phyloP scores from a whole-genome alignment of 2,888 invertebrate species.

The Punctoribates punctum region DNA sequence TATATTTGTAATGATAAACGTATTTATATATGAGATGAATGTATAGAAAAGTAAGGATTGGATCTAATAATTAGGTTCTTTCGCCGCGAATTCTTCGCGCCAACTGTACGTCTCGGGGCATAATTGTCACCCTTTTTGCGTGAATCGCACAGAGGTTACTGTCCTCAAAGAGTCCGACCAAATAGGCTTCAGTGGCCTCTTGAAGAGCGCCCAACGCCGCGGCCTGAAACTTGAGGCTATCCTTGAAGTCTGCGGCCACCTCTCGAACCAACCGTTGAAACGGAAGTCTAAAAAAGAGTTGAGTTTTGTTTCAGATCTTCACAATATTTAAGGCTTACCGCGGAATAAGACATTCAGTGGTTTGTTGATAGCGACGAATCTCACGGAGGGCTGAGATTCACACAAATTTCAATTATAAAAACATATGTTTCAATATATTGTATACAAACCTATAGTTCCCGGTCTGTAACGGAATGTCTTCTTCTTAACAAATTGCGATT shows the following conservation, averaged over 20 bases:
- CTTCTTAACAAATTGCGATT: neutral
- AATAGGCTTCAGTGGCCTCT: constrained; percentile 59
- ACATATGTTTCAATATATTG: too few relatives aligned
- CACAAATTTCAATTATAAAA: too few relatives aligned
- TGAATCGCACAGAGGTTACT: constrained; percentile 60
- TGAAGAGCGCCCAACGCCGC: constrained; percentile 71
- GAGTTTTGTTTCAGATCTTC: neutral
- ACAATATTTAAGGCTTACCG: constrained; percentile 57
- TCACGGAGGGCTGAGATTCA: constrained; percentile 71
- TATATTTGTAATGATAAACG: too few relatives aligned
- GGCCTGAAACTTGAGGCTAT: constrained; percentile 90
- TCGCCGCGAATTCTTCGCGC: constrained; percentile 60
- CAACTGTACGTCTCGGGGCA: constrained; percentile 63
- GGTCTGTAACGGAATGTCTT: constrained; percentile 33
- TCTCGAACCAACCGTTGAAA: constrained; percentile 94
- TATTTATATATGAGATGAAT: neutral
- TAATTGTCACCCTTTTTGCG: constrained; percentile 60
- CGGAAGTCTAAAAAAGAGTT: constrained; percentile 59
- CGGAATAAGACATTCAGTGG: constrained; percentile 88
- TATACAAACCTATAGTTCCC: constrained; percentile 14
- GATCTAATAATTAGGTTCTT: constrained; percentile 59
- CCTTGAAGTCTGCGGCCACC: constrained; percentile 96
- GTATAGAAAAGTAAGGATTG: too few relatives aligned
- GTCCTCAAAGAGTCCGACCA: constrained; percentile 68
- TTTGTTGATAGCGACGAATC: constrained; percentile 94